phyloP scores from a whole-genome alignment of 2,797 vertebrate genomes.

The Poecilia gillii region DNA sequence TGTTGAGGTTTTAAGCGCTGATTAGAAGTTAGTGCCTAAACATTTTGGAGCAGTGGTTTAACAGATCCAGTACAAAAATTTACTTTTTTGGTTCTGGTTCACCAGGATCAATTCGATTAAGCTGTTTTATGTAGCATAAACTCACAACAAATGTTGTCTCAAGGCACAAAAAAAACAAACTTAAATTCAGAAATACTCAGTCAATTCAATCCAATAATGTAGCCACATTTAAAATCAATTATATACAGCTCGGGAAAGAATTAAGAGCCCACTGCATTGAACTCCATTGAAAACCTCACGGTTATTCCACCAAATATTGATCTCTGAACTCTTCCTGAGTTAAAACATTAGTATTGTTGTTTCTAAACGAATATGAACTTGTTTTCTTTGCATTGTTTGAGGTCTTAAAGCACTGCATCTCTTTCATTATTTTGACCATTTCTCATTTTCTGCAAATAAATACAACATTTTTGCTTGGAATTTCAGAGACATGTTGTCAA shows the following conservation, averaged over 20 bases:
- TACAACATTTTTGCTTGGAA: too few relatives aligned
- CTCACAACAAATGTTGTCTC: background rate
- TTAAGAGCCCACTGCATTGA: too few relatives aligned
- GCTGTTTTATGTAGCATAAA: background rate
- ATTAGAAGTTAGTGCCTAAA: background rate
- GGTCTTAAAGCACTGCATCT: too few relatives aligned
- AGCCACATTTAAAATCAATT: background rate
- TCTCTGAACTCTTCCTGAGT: too few relatives aligned
- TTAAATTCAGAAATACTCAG: background rate
- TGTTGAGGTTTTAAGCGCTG: background rate
- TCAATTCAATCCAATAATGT: background rate
- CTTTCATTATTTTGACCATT: too few relatives aligned
- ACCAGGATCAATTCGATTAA: background rate
- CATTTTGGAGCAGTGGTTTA: background rate
- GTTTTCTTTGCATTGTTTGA: too few relatives aligned
- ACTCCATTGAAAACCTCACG: too few relatives aligned
- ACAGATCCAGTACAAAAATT: background rate
- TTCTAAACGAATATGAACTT: too few relatives aligned
- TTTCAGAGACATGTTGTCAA: too few relatives aligned
- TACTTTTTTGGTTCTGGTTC: background rate
- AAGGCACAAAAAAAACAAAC: background rate
- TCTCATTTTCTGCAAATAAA: too few relatives aligned
- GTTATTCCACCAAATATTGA: too few relatives aligned
- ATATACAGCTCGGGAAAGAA: background rate
- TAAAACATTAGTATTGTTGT: too few relatives aligned